phyloP scores from a whole-genome alignment of 2,888 invertebrate genomes.

The Buathra laborator region DNA sequence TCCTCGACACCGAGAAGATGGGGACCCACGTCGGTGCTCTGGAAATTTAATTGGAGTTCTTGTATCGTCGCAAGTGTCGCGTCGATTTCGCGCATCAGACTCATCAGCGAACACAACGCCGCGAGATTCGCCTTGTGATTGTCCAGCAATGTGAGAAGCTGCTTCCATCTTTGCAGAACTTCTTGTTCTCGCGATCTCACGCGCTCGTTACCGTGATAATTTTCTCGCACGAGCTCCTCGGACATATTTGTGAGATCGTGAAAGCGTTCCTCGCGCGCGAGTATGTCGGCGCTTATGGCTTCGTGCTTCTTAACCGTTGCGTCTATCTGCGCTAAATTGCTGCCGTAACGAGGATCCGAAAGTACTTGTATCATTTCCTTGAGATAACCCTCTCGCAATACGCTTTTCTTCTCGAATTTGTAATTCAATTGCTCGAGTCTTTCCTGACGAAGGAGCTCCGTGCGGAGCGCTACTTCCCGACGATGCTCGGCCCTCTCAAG shows the following conservation, averaged over 20 bases:
- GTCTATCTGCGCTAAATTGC: constrained; percentile 96
- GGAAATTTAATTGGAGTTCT: constrained; percentile 92
- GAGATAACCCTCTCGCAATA: constrained; percentile 96
- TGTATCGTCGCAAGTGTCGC: constrained; percentile 93
- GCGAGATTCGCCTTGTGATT: constrained; percentile 92
- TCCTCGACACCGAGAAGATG: constrained; percentile 98
- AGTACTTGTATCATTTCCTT: constrained; percentile 99
- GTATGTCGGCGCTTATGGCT: constrained; percentile 98
- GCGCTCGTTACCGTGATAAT: constrained; percentile 95
- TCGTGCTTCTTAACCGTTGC: constrained; percentile 99
- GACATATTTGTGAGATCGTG: constrained; percentile 97
- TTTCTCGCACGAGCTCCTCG: constrained; percentile 95
- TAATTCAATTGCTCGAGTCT: constrained; percentile 97
- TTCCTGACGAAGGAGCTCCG: constrained; percentile 96
- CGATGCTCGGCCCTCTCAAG: constrained; percentile 97
- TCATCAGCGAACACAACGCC: constrained; percentile 94
- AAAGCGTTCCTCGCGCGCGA: constrained; percentile 97
- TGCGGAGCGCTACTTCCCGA: constrained; percentile 96
- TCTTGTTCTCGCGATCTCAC: constrained; percentile 90
- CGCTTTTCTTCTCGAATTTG: constrained; percentile 98
- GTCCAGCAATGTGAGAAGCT: constrained; percentile 93
- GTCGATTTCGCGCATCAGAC: constrained; percentile 95
- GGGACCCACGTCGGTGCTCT: constrained; percentile 95
- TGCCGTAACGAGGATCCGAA: constrained; percentile 96
- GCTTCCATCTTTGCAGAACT: constrained; percentile 95